Evolutionary conservation across 1,140 invertebrate genomes (phyloP).

Genomic region (Trachelipus rathkii): DNA sequence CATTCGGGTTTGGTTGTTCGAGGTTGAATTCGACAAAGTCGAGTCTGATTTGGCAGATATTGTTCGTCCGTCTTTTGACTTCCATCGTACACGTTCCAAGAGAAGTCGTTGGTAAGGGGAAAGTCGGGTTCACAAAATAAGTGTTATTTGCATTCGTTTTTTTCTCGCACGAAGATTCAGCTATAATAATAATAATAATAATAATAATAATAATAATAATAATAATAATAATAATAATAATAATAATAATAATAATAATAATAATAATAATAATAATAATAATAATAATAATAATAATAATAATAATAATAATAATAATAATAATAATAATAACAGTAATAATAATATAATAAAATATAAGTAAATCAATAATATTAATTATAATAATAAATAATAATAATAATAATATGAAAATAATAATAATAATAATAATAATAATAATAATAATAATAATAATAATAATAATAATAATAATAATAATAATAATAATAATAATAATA

Average conservation of each 20-base stretch:
- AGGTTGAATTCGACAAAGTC: conserved; percentile 24
- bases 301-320: too few relatives aligned
- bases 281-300: not conserved
- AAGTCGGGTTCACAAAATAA: conserved; percentile 11
- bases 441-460: too few relatives aligned
- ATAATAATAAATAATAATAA: too few relatives aligned
- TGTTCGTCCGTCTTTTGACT: not conserved
- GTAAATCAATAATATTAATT: too few relatives aligned
- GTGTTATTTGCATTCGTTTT: not conserved
- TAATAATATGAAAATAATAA: too few relatives aligned
- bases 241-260: not conserved
- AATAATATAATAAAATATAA: too few relatives aligned
- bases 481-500: too few relatives aligned
- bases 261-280: not conserved
- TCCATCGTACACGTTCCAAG: not conserved
- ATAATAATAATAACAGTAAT: too few relatives aligned
- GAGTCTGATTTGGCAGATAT: conserved; percentile 26
- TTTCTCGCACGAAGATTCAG: not conserved
- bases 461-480: too few relatives aligned
- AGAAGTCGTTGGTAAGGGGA: not conserved
- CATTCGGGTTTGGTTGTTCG: conserved; percentile 14
- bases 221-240: not conserved
- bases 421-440: too few relatives aligned
- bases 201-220: not conserved
- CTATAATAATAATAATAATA: not conserved